These are phyloP conservation scores for Limulus polyphemus DNA, from an alignment of 2,888 invertebrate genomes.

Conservation along the genomic window DNA sequence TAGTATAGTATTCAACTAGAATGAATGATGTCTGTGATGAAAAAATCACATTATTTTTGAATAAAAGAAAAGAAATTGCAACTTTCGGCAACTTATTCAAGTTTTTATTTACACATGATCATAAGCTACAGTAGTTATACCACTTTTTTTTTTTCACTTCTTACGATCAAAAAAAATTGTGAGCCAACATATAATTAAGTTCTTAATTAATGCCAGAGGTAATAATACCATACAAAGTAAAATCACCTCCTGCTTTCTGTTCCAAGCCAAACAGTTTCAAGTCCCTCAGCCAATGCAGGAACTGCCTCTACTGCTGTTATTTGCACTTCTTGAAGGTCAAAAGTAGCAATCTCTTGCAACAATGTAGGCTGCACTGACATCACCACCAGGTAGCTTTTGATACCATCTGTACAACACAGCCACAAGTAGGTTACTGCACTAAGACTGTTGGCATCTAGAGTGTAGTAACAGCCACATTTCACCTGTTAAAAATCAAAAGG, in stretches of 20 bases:
- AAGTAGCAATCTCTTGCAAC: conserved; percentile 50
- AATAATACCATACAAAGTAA: neutral
- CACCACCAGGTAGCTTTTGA: conserved; percentile 49
- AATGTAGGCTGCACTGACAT: conserved; percentile 21
- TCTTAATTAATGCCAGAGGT: too few species aligned
- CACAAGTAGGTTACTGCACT: conserved; percentile 62
- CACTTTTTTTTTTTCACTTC: too few species aligned
- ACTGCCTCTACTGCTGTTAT: conserved; percentile 74
- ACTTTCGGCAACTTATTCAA: too few species aligned
- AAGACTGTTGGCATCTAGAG: conserved; percentile 44
- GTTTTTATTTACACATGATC: too few species aligned
- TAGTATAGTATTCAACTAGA: too few species aligned
- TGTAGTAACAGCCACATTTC: conserved; percentile 80
- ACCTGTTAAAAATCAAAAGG: conserved; percentile 45
- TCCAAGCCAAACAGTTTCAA: conserved; percentile 69
- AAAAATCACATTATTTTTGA: too few species aligned
- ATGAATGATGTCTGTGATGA: too few species aligned
- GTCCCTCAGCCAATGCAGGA: conserved; percentile 37
- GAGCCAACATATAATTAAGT: too few species aligned
- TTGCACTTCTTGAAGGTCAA: conserved; percentile 59
- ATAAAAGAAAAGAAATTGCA: too few species aligned
- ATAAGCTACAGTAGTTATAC: too few species aligned
- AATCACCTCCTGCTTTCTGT: conserved; percentile 59
- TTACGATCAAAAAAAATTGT: too few species aligned
- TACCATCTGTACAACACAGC: conserved; percentile 71